Base-by-base conservation (phyloP, 2,113 vertebrate species). In the Siniperca knerii region DNA sequence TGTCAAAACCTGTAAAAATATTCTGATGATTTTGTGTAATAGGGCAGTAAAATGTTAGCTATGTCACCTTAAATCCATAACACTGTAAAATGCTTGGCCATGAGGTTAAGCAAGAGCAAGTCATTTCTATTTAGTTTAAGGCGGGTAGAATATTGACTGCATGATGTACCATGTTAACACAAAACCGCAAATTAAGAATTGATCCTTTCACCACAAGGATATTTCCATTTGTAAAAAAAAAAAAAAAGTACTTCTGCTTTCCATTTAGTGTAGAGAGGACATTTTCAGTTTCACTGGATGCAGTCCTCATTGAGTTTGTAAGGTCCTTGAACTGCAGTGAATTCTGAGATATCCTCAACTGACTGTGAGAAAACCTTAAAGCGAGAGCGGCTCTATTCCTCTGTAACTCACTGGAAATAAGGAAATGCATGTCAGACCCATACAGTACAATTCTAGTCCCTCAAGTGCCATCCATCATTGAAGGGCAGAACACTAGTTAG, bases 401-500 rank as follows among this genome's bases (percentile, higher is more conserved):
- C 81, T 82, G 91, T 90, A 92, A 90, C 81, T 91, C 79, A 85
- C 90, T 86, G 87, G 84, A 95, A 95, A 94, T 94, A 94, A 93
- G 91, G 92, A 94, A 95, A 93, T 94, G 83, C 93, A 94, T 94
- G 93, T 95, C 93, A 92, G 91, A 87, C 83, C 89, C 87, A 91
- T 90, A 92, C 85, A 87, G 86, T 91, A 84, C 93, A 88, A 94
- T 87, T 93, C 90, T 62, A 92, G 88, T 96, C 95, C 94, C 95
- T 94, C 92, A 91, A 94, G 94, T 95, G 90, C 89, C 90, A 95
- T 95, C 94, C 93, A 96, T 96, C 95, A 96, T 93, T 89, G 92
- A 91, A 93, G 95, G 93, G 90, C 94, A 94, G 91, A 93, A 92
- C 93, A 94, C 94, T 94, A 94, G 94, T 94, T 95, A 94, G 93